Evolutionary conservation across 2,888 invertebrate species (phyloP).

Genomic region (Dolichomitus sp.): DNA sequence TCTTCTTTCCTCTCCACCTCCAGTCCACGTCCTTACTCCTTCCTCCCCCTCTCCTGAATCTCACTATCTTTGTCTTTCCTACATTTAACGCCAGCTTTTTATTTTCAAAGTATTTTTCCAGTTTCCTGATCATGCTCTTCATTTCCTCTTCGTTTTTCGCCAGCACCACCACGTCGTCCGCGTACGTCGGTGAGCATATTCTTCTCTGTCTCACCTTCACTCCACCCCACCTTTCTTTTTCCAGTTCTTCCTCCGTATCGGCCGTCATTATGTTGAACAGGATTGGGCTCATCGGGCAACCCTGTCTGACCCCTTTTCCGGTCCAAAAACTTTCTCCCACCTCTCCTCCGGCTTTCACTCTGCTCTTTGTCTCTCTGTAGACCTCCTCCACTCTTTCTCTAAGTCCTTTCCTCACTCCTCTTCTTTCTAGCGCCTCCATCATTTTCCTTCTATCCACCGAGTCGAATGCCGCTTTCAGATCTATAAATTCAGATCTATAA

Average conservation of each 20-base stretch:
- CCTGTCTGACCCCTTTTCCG: too few relatives aligned
- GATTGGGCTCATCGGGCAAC: too few relatives aligned
- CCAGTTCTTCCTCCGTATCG: conserved; percentile 58
- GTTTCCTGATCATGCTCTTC: too few relatives aligned
- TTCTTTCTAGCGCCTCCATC: not conserved
- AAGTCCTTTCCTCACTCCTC: conserved; percentile 10
- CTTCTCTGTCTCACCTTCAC: conserved; percentile 31
- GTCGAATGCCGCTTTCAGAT: conserved; percentile 25
- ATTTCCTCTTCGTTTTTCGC: too few relatives aligned
- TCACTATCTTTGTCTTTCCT: too few relatives aligned
- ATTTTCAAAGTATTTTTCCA: too few relatives aligned
- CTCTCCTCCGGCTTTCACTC: conserved; percentile 5
- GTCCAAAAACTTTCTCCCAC: conserved; percentile 38
- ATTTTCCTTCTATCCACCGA: conserved; percentile 28
- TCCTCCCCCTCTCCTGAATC: conserved; percentile 2
- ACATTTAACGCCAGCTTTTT: too few relatives aligned
- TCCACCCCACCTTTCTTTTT: conserved; percentile 19
- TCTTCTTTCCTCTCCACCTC: conserved; percentile 27
- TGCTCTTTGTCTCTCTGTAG: conserved; percentile 11
- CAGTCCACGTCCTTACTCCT: not conserved
- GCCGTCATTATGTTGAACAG: conserved; percentile 52
- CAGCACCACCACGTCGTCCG: too few relatives aligned
- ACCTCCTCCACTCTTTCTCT: not conserved
- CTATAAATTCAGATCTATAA: not conserved
- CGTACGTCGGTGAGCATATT: not conserved